Evolutionary conservation across 2,888 invertebrate genomes (phyloP).

Genomic region (Drosophila algonquin): DNA sequence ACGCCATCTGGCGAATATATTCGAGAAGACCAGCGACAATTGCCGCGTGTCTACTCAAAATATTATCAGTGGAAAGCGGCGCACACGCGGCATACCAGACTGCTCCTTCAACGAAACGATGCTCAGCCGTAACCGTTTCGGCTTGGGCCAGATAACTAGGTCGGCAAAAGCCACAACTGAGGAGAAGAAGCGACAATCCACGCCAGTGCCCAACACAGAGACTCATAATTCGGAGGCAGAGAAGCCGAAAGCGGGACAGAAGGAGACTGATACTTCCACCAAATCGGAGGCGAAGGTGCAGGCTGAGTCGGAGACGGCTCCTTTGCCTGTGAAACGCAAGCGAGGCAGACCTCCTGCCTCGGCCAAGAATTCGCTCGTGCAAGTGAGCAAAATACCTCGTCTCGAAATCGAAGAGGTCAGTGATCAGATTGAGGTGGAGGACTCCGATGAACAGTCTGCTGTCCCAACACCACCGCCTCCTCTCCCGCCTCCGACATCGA

Average conservation of each 20-base stretch:
- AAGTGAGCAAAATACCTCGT: background rate
- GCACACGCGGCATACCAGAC: slow-evolving; percentile 62
- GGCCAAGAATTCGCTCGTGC: background rate
- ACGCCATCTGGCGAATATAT: slow-evolving; percentile 64
- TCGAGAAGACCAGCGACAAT: slow-evolving; percentile 76
- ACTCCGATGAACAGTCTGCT: background rate
- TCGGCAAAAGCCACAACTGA: background rate
- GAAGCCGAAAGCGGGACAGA: too few relatives aligned
- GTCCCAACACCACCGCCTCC: background rate
- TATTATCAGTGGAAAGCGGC: slow-evolving; percentile 80
- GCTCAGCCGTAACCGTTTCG: slow-evolving; percentile 55
- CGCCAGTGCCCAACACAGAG: background rate
- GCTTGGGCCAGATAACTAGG: slow-evolving; percentile 17
- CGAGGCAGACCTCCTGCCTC: slow-evolving; percentile 20
- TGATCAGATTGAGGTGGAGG: background rate
- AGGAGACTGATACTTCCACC: too few relatives aligned
- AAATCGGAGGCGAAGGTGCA: too few relatives aligned
- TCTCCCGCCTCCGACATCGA: too few relatives aligned
- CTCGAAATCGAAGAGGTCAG: background rate
- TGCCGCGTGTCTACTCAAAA: slow-evolving; percentile 82
- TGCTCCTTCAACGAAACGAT: slow-evolving; percentile 75
- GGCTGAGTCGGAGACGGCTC: background rate
- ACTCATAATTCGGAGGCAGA: background rate
- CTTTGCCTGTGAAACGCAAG: slow-evolving; percentile 33
- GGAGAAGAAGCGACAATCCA: background rate